Base-by-base conservation (phyloP, 2,888 invertebrate species). In the Hipparchia sbordonii region DNA sequence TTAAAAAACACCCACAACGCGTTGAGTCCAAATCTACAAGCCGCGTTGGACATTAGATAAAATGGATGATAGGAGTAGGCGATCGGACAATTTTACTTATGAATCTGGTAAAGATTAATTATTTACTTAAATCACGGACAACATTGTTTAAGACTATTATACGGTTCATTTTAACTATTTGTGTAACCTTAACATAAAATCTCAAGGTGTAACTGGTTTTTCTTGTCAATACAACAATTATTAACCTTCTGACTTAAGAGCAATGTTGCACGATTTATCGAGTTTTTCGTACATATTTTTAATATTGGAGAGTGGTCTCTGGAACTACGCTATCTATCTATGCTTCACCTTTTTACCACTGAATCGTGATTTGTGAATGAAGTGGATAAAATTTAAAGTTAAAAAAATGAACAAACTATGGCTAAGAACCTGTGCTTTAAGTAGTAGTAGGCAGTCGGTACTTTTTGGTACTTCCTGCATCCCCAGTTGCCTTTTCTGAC, bases 111-210 rank as follows among this genome's bases (percentile, higher is more conserved):
- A 67, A 57, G 59, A 68, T 68, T 68, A 54, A 5, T 12, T 2
- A 39, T 39, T 39, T 4, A 67, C 46, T 67, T 12, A 52, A 68
- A 45, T 57, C 67, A 59, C 67, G 46, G 59, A 23, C 59, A 66
- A 39, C 52, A 67, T 57, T 59, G 33, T 59, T 67, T 48, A 59
- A 68, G 68, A 68, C 59, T 23, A 12, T 59, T 59, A 67, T 60
- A 68, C 59, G 51, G 59, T 59, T 33, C 68, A 60, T 33, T 68
- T 68, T 68, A 5, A 68, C 68, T 68, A 68, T 68, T 68, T 68
- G 68, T 68, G 60, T 67, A 67, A 67, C 67, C 71, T 71, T 67
- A 67, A 71, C 71, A 71, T 67, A 67, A 71, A 71, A 71, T 67
- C 60, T 71, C 67, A 71, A 71, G 71, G 67, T 60, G 39, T 48